Evolutionary conservation across 92 coral and sea anemone species (phyloP).

Genomic region (Epizoanthus rinbou): DNA sequence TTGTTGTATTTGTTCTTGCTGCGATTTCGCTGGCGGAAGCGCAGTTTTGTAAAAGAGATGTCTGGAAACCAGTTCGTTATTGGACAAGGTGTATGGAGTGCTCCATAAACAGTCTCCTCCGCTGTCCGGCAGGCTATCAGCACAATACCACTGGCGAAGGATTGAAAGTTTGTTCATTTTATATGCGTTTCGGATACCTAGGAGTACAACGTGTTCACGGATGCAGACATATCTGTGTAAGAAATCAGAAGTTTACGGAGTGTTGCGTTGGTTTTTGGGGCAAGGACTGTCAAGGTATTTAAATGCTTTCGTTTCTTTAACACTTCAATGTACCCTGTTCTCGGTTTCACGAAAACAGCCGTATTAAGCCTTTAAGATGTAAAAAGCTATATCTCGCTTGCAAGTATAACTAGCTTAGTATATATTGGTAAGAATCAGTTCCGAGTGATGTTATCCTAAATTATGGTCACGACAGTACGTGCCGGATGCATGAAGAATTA

Average conservation of each 20-base stretch:
- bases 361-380: too few species aligned
- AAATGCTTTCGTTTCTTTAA: not conserved
- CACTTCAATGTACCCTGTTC: not conserved
- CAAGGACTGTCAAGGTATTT: slow-evolving; percentile 77
- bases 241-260: slow-evolving; percentile 31
- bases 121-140: slow-evolving; percentile 59
- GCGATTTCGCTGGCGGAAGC: not conserved
- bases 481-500: too few species aligned
- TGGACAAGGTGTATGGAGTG: slow-evolving; percentile 67
- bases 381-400: too few species aligned
- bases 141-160: slow-evolving; percentile 63
- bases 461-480: too few species aligned
- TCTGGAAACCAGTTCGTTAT: not conserved
- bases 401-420: too few species aligned
- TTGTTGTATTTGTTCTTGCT: not conserved
- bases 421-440: too few species aligned
- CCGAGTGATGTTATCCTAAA: too few species aligned
- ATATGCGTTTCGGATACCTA: slow-evolving; percentile 52
- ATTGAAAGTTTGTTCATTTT: slow-evolving; percentile 35
- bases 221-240: slow-evolving; percentile 72
- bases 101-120: slow-evolving; percentile 50
- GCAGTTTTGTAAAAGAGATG: slow-evolving; percentile 28
- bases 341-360: not conserved
- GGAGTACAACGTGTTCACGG: slow-evolving; percentile 58
- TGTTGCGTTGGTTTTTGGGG: slow-evolving; percentile 90